A percentile compares a stretch with the other conserved stretches of the same genome.
Evolutionary conservation across 1,140 invertebrate genomes (phyloP).

Genomic region (Megathymus violae): DNA sequence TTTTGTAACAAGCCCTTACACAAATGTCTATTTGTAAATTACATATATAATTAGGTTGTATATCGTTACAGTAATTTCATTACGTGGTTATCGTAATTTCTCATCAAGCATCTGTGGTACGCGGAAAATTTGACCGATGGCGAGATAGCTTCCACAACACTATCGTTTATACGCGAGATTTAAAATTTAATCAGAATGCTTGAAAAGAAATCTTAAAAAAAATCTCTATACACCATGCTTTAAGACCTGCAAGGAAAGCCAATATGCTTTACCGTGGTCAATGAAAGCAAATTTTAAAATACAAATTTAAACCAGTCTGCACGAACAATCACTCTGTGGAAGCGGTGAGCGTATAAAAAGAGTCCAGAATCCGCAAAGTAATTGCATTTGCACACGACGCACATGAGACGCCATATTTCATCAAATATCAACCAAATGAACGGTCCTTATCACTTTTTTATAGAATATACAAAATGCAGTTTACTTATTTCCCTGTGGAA

Average conservation of each 20-base stretch:
- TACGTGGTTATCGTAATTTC: constrained; percentile 79
- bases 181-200: constrained; percentile 64
- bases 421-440: constrained; percentile 83
- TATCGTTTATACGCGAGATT: constrained; percentile 45
- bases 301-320: constrained; percentile 70
- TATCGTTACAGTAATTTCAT: constrained; percentile 83
- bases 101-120: constrained; percentile 71
- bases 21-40: constrained; percentile 81
- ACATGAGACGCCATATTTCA: constrained; percentile 79
- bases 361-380: constrained; percentile 78
- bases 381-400: constrained; percentile 71
- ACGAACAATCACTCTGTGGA: constrained; percentile 77
- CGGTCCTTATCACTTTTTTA: constrained; percentile 83
- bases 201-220: constrained; percentile 80
- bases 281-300: constrained; percentile 77
- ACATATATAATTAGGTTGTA: constrained; percentile 79
- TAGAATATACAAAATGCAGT: constrained; percentile 85
- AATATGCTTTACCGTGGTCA: constrained; percentile 69
- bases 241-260: constrained; percentile 72
- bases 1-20: constrained; percentile 82
- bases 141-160: constrained; percentile 41
- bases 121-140: constrained; percentile 40
- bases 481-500: constrained; percentile 84
- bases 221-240: constrained; percentile 81
- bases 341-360: constrained; percentile 81